Percentiles rank a stretch among this genome's conserved stretches.
These are phyloP conservation scores for Calameuta pallipes DNA, from an alignment of 2,888 invertebrate species.

Conservation along the genomic window DNA sequence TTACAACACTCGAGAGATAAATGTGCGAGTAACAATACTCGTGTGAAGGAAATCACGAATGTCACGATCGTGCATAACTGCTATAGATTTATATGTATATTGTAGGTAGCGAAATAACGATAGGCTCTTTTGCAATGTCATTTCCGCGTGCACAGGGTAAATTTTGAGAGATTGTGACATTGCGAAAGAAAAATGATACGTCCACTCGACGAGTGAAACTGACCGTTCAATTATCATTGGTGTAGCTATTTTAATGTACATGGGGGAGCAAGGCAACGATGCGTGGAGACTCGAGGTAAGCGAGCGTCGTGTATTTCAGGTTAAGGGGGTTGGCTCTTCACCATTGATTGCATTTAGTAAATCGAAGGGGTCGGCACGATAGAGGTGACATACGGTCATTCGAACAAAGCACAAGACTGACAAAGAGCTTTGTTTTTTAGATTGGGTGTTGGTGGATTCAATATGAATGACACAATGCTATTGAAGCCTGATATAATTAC, in stretches of 20 bases:
- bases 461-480: conserved; percentile 33
- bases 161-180: background rate
- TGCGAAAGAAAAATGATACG: conserved; percentile 10
- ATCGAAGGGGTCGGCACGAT: conserved; percentile 39
- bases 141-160: background rate
- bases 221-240: conserved; percentile 34
- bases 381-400: conserved; percentile 39
- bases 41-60: background rate
- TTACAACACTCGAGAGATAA: background rate
- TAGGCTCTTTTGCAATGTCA: background rate
- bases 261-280: conserved; percentile 23
- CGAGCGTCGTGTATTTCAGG: background rate
- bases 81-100: background rate
- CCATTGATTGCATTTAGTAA: conserved; percentile 39
- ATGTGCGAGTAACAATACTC: background rate
- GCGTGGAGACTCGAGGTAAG: conserved; percentile 7
- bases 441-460: conserved; percentile 34
- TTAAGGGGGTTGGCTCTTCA: conserved; percentile 28
- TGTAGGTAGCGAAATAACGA: background rate
- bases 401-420: conserved; percentile 33
- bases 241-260: conserved; percentile 31
- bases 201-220: conserved; percentile 26
- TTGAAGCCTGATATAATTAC: conserved; percentile 33
- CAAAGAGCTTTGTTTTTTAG: conserved; percentile 41
- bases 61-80: background rate